Percentiles rank a stretch among this genome's conserved stretches.
Evolutionary conservation across 2,113 vertebrate genomes (phyloP).

Genomic region (Hypocryptadius cinnamomeus): DNA sequence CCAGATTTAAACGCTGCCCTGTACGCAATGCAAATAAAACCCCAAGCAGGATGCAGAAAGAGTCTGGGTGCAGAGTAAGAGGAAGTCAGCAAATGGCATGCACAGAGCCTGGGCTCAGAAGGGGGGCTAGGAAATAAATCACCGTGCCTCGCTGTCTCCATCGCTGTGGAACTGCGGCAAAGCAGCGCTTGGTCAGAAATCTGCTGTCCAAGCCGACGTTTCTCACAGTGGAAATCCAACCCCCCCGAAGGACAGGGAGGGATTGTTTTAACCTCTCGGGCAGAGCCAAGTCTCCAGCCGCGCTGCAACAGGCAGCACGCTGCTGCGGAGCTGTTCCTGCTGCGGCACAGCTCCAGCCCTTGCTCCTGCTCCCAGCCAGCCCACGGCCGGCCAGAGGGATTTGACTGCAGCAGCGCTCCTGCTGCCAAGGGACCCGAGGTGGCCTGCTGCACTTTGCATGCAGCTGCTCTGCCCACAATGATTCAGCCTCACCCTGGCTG

Average conservation of each 20-base stretch:
- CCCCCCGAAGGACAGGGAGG: neutral
- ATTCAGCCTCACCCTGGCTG: neutral
- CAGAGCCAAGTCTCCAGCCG: neutral
- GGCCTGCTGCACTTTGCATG: neutral
- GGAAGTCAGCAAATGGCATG: neutral
- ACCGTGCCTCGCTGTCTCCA: neutral
- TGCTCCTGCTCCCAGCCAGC: neutral
- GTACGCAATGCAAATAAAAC: neutral
- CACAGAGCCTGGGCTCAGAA: neutral
- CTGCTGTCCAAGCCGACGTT: neutral
- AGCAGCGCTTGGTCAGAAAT: neutral
- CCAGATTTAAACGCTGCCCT: neutral
- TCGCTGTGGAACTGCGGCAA: neutral
- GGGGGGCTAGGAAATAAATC: neutral
- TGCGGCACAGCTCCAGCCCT: neutral
- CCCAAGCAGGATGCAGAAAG: neutral
- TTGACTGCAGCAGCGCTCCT: fast-evolving
- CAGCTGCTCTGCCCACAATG: neutral
- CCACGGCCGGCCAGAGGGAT: fast-evolving
- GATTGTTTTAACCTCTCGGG: conserved; percentile 3
- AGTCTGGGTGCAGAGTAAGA: neutral
- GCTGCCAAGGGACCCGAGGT: fast-evolving
- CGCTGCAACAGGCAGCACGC: neutral
- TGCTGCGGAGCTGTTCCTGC: neutral
- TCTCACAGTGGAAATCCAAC: neutral